phyloP scores from a whole-genome alignment of 1,140 invertebrate genomes.

The Hycleus phaleratus region DNA sequence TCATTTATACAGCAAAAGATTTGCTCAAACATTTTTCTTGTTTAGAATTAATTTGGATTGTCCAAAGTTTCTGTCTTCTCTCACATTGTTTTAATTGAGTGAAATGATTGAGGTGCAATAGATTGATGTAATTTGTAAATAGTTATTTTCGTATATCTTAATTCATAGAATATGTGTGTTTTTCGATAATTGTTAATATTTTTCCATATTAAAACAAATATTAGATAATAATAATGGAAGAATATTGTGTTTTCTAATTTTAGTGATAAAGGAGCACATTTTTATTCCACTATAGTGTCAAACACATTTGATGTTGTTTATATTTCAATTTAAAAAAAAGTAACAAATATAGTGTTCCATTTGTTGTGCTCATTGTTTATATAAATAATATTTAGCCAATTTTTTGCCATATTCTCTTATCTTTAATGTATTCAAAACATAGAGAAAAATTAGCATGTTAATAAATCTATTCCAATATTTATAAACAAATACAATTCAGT shows the following conservation, averaged over 20 bases:
- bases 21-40: neutral
- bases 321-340: slow-evolving; percentile 4
- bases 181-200: no score
- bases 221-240: neutral
- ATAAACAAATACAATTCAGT: slow-evolving; percentile 2
- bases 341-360: neutral
- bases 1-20: slow-evolving; percentile 1
- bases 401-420: slow-evolving; percentile 22
- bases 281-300: slow-evolving; percentile 3
- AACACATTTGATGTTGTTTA: slow-evolving; percentile 11
- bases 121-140: no score
- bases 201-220: no score
- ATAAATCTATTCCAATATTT: slow-evolving; percentile 22
- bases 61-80: no score
- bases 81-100: no score
- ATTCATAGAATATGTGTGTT: no score
- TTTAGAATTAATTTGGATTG: no score
- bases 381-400: slow-evolving; percentile 22
- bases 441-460: slow-evolving; percentile 14
- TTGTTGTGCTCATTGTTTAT: slow-evolving; percentile 24
- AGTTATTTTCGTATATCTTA: no score
- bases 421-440: slow-evolving; percentile 15
- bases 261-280: neutral
- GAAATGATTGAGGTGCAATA: no score
- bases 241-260: slow-evolving; percentile 1